Evolutionary conservation across 1,140 invertebrate genomes (phyloP).

Genomic region (Bicyclus anynana): DNA sequence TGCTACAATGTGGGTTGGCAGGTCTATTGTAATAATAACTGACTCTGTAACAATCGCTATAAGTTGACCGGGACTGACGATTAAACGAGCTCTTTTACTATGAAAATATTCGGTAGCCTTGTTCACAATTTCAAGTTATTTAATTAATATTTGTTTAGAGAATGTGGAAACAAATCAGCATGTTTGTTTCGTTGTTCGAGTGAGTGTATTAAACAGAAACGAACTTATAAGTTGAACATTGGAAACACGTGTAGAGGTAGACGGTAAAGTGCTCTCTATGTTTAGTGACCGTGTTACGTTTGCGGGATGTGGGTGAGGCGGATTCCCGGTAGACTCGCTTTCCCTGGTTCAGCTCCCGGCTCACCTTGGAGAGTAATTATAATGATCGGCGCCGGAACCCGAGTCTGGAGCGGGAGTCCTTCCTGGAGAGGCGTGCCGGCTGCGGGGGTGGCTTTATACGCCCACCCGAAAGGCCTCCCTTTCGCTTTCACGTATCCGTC

Average conservation of each 20-base stretch:
- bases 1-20: no score
- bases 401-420: conserved; percentile 67
- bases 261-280: conserved; percentile 18
- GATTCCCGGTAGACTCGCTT: conserved; percentile 49
- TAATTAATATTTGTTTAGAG: no score
- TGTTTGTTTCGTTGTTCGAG: no score
- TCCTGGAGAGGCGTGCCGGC: conserved; percentile 72
- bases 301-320: conserved; percentile 38
- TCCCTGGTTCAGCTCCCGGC: conserved; percentile 64
- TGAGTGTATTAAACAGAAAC: not conserved
- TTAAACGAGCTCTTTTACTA: no score
- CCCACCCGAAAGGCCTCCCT: conserved; percentile 50
- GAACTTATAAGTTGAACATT: no score
- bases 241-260: no score
- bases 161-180: no score
- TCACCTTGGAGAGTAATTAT: conserved; percentile 77
- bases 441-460: conserved; percentile 70
- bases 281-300: conserved; percentile 52
- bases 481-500: conserved; percentile 21
- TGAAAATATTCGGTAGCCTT: no score
- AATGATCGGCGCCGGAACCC: conserved; percentile 76
- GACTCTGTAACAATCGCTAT: no score
- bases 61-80: no score
- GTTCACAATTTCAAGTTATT: no score
- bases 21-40: no score